phyloP scores from a whole-genome alignment of 2,797 vertebrate species.

The Gallinago solitaria region DNA sequence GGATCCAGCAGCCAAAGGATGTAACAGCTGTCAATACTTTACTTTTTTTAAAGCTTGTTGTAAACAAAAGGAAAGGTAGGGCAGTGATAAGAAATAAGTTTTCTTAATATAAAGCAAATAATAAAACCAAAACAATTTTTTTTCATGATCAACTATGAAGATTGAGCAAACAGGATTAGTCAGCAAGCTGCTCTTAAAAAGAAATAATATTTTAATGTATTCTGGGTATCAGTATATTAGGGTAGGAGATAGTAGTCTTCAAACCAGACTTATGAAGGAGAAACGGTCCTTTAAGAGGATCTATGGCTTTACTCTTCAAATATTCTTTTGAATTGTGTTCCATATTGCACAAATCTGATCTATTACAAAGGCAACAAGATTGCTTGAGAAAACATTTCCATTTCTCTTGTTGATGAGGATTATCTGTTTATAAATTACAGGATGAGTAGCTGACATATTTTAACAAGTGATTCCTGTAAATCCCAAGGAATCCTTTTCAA shows the following conservation, averaged over 20 bases:
- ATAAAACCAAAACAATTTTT: neutral
- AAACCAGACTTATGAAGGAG: neutral
- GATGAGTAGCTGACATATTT: neutral
- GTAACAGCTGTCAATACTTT: neutral
- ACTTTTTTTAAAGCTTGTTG: neutral
- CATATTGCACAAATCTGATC: neutral
- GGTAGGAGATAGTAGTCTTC: neutral
- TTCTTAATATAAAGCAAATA: neutral
- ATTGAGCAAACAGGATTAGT: neutral
- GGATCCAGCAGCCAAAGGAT: neutral
- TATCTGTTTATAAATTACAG: conserved; percentile 15
- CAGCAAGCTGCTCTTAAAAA: neutral
- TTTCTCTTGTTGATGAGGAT: neutral
- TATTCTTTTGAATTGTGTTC: neutral
- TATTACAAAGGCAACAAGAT: neutral
- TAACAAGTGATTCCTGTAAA: neutral
- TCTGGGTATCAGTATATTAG: neutral
- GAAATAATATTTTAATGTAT: neutral
- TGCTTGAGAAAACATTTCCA: neutral
- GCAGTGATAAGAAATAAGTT: neutral
- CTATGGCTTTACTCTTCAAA: neutral
- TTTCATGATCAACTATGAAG: neutral
- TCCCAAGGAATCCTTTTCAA: neutral
- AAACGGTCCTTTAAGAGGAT: neutral
- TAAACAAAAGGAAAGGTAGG: neutral